phyloP scores from a whole-genome alignment of 2,797 vertebrate species.

The Acropternis orthonyx region DNA sequence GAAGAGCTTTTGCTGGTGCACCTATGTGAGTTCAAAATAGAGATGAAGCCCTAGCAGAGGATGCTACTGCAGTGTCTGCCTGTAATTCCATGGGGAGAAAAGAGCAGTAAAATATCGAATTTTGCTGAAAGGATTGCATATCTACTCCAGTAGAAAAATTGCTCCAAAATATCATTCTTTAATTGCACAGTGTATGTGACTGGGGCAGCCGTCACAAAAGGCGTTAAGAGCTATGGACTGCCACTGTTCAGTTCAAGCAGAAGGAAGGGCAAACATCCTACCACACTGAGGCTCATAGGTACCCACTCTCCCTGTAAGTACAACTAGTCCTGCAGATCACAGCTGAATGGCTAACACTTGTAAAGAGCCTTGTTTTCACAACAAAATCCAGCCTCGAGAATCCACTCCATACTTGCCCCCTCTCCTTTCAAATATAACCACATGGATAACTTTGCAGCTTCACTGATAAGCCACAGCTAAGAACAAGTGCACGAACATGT shows the following conservation, averaged over 20 bases:
- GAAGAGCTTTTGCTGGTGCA: not conserved
- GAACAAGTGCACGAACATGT: fast-evolving
- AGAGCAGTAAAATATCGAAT: not conserved
- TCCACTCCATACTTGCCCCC: not conserved
- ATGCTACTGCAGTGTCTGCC: not conserved
- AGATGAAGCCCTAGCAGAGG: not conserved
- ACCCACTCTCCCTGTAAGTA: not conserved
- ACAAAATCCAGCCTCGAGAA: not conserved
- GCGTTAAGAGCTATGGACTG: fast-evolving
- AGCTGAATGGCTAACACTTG: not conserved
- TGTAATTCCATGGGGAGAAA: not conserved
- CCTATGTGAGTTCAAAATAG: not conserved
- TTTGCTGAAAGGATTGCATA: not conserved
- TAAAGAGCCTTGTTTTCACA: not conserved
- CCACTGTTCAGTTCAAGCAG: not conserved
- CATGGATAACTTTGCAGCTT: not conserved
- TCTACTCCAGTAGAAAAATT: not conserved
- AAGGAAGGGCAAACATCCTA: not conserved
- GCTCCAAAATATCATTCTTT: not conserved
- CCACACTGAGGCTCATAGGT: fast-evolving
- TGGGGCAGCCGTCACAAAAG: not conserved
- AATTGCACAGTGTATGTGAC: not conserved
- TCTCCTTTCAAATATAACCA: not conserved
- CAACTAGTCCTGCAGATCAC: not conserved
- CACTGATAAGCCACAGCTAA: not conserved